Conservation (phyloP, 2,113 vertebrate genomes). For the Plecturocebus donacophilus region DNA sequence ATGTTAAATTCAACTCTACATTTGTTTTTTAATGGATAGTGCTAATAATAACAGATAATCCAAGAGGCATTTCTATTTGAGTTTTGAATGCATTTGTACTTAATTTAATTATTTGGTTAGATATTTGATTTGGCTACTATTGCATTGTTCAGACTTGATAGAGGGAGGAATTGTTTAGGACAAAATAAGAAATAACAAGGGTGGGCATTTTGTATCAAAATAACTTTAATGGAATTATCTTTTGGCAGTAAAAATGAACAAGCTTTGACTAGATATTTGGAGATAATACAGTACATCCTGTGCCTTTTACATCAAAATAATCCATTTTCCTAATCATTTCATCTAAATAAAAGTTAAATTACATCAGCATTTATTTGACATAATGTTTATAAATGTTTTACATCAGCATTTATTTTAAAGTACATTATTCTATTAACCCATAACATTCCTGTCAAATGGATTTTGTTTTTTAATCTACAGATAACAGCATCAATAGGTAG, state of each 20-base stretch:
- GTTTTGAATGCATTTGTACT: background rate
- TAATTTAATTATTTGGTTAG: background rate
- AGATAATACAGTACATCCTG: background rate
- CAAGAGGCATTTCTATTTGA: background rate
- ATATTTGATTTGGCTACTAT: background rate
- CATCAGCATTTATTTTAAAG: background rate
- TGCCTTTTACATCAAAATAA: background rate
- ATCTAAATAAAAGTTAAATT: conserved; percentile 10
- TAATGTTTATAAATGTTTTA: background rate
- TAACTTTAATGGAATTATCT: background rate
- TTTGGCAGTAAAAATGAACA: background rate
- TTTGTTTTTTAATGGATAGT: background rate
- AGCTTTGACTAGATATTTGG: background rate
- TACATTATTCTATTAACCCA: background rate
- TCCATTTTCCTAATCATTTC: background rate
- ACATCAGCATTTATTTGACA: background rate
- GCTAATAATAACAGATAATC: background rate
- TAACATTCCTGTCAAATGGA: background rate
- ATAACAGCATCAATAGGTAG: background rate
- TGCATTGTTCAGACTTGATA: background rate
- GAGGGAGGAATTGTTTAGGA: background rate
- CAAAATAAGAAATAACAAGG: background rate
- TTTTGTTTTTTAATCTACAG: background rate
- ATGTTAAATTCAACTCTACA: background rate
- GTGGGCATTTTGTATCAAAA: background rate